Evolutionary conservation across 2,797 vertebrate species (phyloP), one percentile per base, ranked within the genome.

Genomic region (Glyptemys insculpta): DNA sequence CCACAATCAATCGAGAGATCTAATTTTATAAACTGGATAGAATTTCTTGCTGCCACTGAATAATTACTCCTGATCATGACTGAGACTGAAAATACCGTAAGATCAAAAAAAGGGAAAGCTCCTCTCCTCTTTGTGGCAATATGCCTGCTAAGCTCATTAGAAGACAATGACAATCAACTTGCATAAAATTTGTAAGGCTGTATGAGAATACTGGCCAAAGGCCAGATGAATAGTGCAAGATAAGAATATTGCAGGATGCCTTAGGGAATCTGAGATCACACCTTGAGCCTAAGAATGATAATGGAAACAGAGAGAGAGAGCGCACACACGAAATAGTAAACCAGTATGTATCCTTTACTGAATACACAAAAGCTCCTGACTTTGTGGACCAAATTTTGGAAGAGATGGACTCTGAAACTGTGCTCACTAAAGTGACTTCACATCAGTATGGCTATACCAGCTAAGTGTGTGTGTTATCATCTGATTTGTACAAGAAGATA

Each of bases 371-470:
- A 76, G 41, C 23, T 47, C 23, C 81, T 89, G 56, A 85, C 90
- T 91, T 94, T 87, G 18, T 53, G 85, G 90, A 83, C 37, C 59
- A 53, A 94, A 93, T 93, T 91, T 95, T 94, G 95, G 82, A 92
- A 93, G 57, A 87, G 76, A 34, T 85, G 56, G 65, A 53, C 78
- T 87, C 37, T 41, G 31, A 84, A 86, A 90, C 79, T 68, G 59
- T 37, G 34, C 57, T 76, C 10, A 44, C 53, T 72, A 4, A 91
- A 91, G 31, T 14, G 54, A 90, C 1, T 79, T 85, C 54, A 86
- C 57, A 12, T 19, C 37, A 41, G 1, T 0, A 0, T 7, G 34
- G 50, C 10, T 5, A 82, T 85, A 81, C 6, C 81, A 90, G 57
- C 34, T 82, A 50, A 88, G 81, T 41, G 41, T 56, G 44, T 4